These are phyloP conservation scores for Tipula vernalis DNA, from an alignment of 2,888 invertebrate species.

Conservation along the genomic window DNA sequence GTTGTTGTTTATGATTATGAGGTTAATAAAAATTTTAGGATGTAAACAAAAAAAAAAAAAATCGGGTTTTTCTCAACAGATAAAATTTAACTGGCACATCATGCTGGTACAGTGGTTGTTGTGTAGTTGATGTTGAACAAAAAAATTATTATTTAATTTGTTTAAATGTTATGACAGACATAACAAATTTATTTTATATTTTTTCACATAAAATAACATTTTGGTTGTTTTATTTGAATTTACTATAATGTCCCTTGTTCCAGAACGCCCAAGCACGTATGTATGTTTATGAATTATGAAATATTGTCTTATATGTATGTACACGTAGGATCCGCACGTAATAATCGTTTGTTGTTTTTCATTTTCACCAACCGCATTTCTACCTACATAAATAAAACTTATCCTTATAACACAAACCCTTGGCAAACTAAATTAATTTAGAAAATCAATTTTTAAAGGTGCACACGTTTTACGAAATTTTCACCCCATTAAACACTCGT, in stretches of 20 bases:
- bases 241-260: neutral
- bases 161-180: neutral
- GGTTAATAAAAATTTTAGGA: neutral
- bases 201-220: neutral
- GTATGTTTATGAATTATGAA: neutral
- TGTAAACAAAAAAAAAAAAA: neutral
- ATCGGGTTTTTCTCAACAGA: neutral
- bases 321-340: neutral
- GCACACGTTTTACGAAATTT: neutral
- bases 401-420: neutral
- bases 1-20: neutral
- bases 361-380: neutral
- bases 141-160: neutral
- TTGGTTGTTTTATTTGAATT: neutral
- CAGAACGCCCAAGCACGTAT: neutral
- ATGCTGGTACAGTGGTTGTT: neutral
- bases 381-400: too few species aligned
- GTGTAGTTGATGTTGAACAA: neutral
- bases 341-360: neutral
- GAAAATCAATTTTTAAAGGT: neutral
- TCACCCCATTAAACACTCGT: neutral
- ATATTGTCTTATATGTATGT: neutral
- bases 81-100: neutral
- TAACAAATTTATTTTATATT: neutral
- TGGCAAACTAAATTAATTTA: neutral